A percentile compares a stretch with the other conserved stretches of the same genome.
phyloP scores from a whole-genome alignment of 2,888 invertebrate species.

The Pardosa pseudoannulata region DNA sequence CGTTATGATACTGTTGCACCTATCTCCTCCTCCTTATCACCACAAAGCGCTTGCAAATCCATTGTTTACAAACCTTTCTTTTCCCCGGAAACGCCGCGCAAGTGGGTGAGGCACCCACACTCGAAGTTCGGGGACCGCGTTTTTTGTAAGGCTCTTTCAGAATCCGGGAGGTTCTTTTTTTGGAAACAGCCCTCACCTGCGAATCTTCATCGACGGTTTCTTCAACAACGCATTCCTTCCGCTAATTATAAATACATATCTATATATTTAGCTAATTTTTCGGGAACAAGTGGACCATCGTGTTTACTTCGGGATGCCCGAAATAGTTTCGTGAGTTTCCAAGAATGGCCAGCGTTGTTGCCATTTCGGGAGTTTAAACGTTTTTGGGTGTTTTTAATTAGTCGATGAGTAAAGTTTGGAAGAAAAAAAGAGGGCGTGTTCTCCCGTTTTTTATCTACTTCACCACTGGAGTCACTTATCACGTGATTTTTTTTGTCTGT shows the following conservation, averaged over 20 bases:
- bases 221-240: conserved; percentile 19
- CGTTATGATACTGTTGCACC: too few species aligned
- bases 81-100: conserved; percentile 45
- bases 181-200: conserved; percentile 21
- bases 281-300: conserved; percentile 18
- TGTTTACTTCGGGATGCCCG: conserved; percentile 38
- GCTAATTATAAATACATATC: too few species aligned
- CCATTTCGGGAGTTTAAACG: conserved; percentile 52
- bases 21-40: conserved; percentile 17
- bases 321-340: conserved; percentile 42
- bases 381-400: neutral
- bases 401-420: conserved; percentile 15
- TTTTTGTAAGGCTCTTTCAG: neutral
- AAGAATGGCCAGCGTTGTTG: conserved; percentile 55
- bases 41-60: too few species aligned
- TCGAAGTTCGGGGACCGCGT: conserved; percentile 44
- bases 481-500: too few species aligned
- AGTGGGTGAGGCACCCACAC: neutral
- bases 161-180: conserved; percentile 19
- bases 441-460: too few species aligned
- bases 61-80: conserved; percentile 39
- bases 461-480: too few species aligned
- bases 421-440: neutral
- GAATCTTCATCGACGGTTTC: conserved; percentile 45
- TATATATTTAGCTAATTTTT: conserved; percentile 50